These are phyloP conservation scores for Thaleichthys pacificus DNA, from an alignment of 2,797 vertebrate genomes.

Conservation along the genomic window DNA sequence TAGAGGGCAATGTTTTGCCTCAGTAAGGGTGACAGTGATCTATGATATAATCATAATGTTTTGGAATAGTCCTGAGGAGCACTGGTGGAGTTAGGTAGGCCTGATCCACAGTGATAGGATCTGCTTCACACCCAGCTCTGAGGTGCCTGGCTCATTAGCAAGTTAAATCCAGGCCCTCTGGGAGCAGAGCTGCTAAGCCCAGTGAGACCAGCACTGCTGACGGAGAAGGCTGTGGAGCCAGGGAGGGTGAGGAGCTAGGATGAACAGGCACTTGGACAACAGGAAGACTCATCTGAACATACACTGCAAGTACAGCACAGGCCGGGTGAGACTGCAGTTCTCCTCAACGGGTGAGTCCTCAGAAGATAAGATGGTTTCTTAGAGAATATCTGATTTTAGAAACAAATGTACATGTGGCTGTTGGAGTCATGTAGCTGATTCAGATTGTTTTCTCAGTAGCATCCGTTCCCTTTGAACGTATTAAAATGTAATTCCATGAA, in stretches of 20 bases:
- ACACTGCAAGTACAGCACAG: too few relatives aligned
- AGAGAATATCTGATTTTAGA: too few relatives aligned
- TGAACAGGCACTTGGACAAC: neutral
- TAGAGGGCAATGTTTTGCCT: neutral
- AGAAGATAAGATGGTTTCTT: slow-evolving; percentile 23
- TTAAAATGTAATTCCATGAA: slow-evolving; percentile 59
- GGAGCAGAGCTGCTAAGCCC: slow-evolving; percentile 37
- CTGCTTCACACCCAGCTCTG: slow-evolving; percentile 24
- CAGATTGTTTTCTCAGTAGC: slow-evolving; percentile 51
- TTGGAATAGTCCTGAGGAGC: neutral
- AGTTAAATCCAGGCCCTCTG: slow-evolving; percentile 56
- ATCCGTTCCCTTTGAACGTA: slow-evolving; percentile 51
- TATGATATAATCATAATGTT: neutral
- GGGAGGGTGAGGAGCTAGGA: neutral
- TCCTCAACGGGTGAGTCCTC: slow-evolving; percentile 50
- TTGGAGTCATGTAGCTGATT: slow-evolving; percentile 46
- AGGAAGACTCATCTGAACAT: neutral
- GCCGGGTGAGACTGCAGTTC: slow-evolving; percentile 1
- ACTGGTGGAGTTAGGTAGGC: slow-evolving; percentile 1
- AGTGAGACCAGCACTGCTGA: slow-evolving; percentile 36
- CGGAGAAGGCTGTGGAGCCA: neutral
- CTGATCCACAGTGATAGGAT: slow-evolving; percentile 48
- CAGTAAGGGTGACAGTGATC: neutral
- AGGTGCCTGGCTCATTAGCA: slow-evolving; percentile 61
- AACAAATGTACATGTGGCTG: too few relatives aligned